Evolutionary conservation across 2,113 vertebrate genomes (phyloP), one percentile per base, ranked within the genome.

Genomic region (Trichechus manatus): DNA sequence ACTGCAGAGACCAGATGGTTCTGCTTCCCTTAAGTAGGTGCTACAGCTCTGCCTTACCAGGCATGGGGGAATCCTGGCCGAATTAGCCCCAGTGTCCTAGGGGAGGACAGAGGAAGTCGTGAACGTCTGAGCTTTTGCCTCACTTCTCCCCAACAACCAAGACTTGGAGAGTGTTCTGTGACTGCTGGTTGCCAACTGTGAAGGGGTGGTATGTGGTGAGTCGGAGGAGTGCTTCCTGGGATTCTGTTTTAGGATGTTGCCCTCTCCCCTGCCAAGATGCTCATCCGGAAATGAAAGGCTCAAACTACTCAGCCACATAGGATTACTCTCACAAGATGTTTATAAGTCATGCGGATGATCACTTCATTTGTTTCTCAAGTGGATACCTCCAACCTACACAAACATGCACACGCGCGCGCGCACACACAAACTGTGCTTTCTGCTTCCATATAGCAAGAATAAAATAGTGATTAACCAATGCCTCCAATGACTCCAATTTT

Each of bases 1-100:
- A 86, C 93, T 87, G 53, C 91, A 96, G 77, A 97, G 98, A 97
- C 94, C 98, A 98, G 95, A 97, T 68, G 93, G 96, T 70, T 97
- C 84, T 63, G 31, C 13, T 83, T 97, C 92, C 82, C 59, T 95
- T 96, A 97, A 97, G 95, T 96, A 97, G 95, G 96, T 97, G 97
- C 95, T 96, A 87, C 25, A 74, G 95, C 91, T 97, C 96, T 0
- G 0, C 94, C 97, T 93, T 91, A 42, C 56, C 91, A 84, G 63
- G n/a, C 91, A 97, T 93, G 64, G 82, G 89, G 94, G 25, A 72
- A 89, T 68, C 78, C 82, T 94, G 90, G 72, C 53, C 56, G n/a
- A 96, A 97, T 96, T 95, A 94, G 93, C 96, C 95, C 61, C 87
- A 64, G 97, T 93, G 87, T 91, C 93, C 95, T 87, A 77, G 93